phyloP scores from a whole-genome alignment of 2,113 vertebrate genomes.

The Cyprinus carpio region DNA sequence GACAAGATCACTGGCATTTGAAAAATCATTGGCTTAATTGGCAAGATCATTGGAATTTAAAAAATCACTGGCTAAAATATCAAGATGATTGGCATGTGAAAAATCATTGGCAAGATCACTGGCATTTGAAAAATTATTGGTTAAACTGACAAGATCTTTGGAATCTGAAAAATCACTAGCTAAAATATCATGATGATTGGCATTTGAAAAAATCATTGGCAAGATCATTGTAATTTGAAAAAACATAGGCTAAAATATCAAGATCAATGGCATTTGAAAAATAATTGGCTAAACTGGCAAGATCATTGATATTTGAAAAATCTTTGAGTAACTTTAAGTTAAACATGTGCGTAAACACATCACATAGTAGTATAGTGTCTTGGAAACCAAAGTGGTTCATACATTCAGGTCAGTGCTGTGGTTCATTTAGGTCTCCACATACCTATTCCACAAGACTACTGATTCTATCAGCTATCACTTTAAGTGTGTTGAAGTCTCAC shows the following conservation, averaged over 20 bases:
- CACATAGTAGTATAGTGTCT: neutral
- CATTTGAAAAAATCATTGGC: neutral
- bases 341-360: neutral
- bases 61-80: constrained; percentile 4
- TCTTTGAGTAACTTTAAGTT: constrained; percentile 50
- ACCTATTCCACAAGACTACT: neutral
- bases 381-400: constrained; percentile 10
- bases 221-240: neutral
- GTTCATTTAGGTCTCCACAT: neutral
- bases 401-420: constrained; percentile 41
- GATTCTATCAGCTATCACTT: neutral
- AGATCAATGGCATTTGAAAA: neutral
- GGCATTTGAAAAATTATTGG: neutral
- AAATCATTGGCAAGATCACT: neutral
- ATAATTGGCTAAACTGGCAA: constrained; percentile 32
- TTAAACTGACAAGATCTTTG: constrained; percentile 45
- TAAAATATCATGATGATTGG: neutral
- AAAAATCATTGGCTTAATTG: neutral
- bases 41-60: constrained; percentile 50
- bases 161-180: constrained; percentile 28
- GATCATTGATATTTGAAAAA: constrained; percentile 41
- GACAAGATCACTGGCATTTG: neutral
- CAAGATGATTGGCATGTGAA: neutral
- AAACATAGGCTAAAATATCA: neutral
- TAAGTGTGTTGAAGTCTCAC: neutral